Evolutionary conservation across 2,797 vertebrate genomes (phyloP), one percentile per base, ranked within the genome.

Genomic region (Denticeps clupeoides): DNA sequence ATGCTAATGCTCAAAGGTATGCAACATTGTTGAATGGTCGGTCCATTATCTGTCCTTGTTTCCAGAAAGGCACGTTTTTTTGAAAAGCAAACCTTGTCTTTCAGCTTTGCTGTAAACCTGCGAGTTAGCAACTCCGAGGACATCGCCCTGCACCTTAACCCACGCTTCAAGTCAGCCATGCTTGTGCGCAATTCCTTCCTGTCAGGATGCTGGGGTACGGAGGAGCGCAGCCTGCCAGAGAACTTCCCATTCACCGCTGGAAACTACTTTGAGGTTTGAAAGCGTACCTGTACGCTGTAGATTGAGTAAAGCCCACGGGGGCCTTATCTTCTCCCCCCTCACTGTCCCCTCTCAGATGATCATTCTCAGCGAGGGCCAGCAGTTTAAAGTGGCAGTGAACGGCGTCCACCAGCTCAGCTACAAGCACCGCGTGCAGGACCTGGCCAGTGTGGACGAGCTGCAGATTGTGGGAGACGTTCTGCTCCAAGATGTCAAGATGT

Each of bases 241-340:
- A 6, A 58, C 12, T 94, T 96, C 41, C 92, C 92, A 51, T 93
- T 97, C 63, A 51, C 51, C 1, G 58, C 80, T 0, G 87, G 82
- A n/a, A 78, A 86, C 57, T 96, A 93, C 71, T 97, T 96, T 67
- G 93, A 97, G 89, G 93, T 95, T 70, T 71, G 5, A 19, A 3
- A 5, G 6, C 7, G 29, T 41, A 4, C 2, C 5, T n/a, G 3
- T 3, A 11, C 19, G n/a, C 10, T 26, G 4, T 24, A 24, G 9
- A 10, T 26, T 10, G 10, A 11, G 10, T 27, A n/a, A 11, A 5
- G 10, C 3, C 11, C 27, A 4, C n/a, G n/a, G n/a, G n/a, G n/a
- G n/a, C n/a, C n/a, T n/a, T n/a, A n/a, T n/a, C n/a, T n/a, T n/a
- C n/a, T n/a, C n/a, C n/a, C n/a, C n/a, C n/a, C 33, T 19, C 2